A percentile compares a stretch with the other conserved stretches of the same genome.
phyloP scores from a whole-genome alignment of 2,797 vertebrate species.

The Antrozous pallidus region DNA sequence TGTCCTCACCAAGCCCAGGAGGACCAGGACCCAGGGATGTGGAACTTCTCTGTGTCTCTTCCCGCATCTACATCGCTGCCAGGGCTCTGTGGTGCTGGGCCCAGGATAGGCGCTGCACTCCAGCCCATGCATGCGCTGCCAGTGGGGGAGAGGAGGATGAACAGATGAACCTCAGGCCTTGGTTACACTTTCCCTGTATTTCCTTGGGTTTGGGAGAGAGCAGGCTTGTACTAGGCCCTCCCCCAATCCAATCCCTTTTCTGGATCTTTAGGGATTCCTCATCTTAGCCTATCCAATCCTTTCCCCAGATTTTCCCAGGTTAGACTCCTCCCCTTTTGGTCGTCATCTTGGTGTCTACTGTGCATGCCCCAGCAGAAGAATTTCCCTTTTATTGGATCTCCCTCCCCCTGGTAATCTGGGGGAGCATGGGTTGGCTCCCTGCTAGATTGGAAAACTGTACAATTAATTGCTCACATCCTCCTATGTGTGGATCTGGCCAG shows the following conservation, averaged over 20 bases:
- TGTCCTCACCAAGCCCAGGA: background rate
- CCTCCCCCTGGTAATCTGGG: background rate
- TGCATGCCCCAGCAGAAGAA: background rate
- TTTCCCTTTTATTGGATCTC: background rate
- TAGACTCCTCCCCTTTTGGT: background rate
- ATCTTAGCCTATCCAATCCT: background rate
- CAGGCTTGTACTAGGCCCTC: background rate
- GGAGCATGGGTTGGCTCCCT: background rate
- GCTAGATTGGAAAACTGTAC: background rate
- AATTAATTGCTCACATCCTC: too few species aligned
- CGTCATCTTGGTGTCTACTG: background rate
- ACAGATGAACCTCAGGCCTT: too few species aligned
- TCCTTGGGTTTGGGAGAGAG: background rate
- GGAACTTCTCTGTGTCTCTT: background rate
- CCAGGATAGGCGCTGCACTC: background rate
- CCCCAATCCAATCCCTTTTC: background rate
- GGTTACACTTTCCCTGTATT: background rate
- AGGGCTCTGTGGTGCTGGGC: background rate
- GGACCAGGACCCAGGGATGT: background rate
- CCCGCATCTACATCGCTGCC: background rate
- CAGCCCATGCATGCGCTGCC: background rate
- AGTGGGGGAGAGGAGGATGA: accelerated
- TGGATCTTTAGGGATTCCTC: background rate
- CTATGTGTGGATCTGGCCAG: too few species aligned
- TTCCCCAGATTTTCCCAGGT: background rate